phyloP scores from a whole-genome alignment of 1,140 invertebrate species.

The Helicoverpa armigera region DNA sequence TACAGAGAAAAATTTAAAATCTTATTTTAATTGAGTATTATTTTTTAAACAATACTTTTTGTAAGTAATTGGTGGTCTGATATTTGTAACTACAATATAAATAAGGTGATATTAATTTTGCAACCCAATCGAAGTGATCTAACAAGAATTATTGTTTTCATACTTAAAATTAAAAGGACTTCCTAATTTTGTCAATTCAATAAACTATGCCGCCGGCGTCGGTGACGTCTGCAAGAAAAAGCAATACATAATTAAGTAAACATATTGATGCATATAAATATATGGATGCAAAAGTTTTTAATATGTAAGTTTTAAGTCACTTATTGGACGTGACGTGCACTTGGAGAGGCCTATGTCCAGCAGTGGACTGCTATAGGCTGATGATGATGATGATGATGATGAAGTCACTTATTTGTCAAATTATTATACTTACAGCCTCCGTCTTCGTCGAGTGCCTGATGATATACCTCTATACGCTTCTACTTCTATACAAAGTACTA shows the following conservation, averaged over 20 bases:
- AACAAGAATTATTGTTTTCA: neutral
- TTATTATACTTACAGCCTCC: conserved; percentile 1
- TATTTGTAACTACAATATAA: neutral
- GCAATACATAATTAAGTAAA: neutral
- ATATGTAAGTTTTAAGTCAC: too few relatives aligned
- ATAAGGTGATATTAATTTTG: neutral
- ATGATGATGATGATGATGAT: too few relatives aligned
- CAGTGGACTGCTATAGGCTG: too few relatives aligned
- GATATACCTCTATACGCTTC: neutral
- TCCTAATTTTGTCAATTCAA: neutral
- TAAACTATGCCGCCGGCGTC: conserved; percentile 1
- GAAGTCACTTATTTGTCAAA: too few relatives aligned
- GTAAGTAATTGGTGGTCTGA: neutral
- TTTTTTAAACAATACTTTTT: conserved; percentile 13
- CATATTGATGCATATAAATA: too few relatives aligned
- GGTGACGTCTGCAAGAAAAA: conserved; percentile 10
- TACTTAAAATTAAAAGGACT: conserved; percentile 6
- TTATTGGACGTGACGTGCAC: too few relatives aligned
- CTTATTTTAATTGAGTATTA: neutral
- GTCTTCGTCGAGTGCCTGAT: neutral
- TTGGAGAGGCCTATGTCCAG: too few relatives aligned
- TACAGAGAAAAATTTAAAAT: neutral
- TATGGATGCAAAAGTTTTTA: too few relatives aligned
- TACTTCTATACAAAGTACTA: conserved; percentile 72
- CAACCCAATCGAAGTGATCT: neutral